These are phyloP conservation scores for Podargus strigoides DNA, from an alignment of 2,797 vertebrate genomes.

Conservation along the genomic window DNA sequence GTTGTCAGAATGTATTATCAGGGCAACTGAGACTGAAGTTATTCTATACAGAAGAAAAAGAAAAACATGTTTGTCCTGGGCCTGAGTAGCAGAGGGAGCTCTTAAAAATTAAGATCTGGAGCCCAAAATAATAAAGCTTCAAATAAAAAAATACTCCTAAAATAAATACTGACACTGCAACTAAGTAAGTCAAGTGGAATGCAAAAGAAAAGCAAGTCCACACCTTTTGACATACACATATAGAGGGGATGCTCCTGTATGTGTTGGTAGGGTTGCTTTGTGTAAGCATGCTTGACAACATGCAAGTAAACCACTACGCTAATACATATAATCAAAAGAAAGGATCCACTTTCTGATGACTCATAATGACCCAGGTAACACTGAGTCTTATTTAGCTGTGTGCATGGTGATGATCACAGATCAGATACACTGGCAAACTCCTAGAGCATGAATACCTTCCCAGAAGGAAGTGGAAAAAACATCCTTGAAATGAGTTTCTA, in stretches of 20 bases:
- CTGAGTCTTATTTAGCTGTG: background rate
- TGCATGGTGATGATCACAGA: background rate
- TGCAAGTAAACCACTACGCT: background rate
- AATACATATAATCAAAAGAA: background rate
- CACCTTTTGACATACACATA: background rate
- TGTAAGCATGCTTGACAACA: fast-evolving
- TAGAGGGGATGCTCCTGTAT: background rate
- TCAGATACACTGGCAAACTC: background rate
- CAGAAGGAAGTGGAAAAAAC: background rate
- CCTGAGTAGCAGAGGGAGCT: background rate
- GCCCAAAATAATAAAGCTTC: background rate
- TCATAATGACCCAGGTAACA: background rate
- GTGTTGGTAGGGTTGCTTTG: background rate
- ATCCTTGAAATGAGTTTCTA: background rate
- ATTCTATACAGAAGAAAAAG: background rate
- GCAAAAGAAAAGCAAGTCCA: background rate
- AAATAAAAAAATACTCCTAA: background rate
- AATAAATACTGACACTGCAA: background rate
- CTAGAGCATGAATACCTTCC: background rate
- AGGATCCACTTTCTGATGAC: background rate
- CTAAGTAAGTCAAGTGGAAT: background rate
- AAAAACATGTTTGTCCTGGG: background rate
- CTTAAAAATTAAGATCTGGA: background rate
- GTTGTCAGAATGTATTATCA: background rate
- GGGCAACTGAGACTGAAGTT: background rate